Conservation (phyloP, 2,113 vertebrate genomes). For the Melanotaenia duboulayi region DNA sequence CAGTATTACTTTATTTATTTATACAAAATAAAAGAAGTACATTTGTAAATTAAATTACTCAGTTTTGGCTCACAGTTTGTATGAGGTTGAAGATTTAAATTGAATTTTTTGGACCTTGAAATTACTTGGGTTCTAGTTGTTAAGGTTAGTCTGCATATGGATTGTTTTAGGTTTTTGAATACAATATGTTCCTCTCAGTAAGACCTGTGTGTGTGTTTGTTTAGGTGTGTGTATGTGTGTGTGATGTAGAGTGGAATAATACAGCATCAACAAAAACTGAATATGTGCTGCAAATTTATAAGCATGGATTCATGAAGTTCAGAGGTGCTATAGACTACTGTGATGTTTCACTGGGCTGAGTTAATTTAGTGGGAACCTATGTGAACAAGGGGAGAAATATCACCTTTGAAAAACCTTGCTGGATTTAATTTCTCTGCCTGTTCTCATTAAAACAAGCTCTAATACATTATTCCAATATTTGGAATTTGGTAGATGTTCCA, state of each 20-base stretch:
- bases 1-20: not conserved
- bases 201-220: not conserved
- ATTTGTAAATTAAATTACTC: not conserved
- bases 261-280: not conserved
- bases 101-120: conserved; percentile 38
- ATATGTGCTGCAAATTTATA: not conserved
- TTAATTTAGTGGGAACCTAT: not conserved
- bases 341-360: not conserved
- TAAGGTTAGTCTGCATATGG: not conserved
- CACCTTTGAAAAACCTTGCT: not conserved
- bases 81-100: not conserved
- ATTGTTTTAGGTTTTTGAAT: not conserved
- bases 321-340: not conserved
- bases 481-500: not conserved
- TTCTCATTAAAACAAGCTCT: not conserved
- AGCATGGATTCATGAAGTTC: conserved; percentile 4
- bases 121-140: conserved; percentile 19
- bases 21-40: not conserved
- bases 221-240: not conserved
- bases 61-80: not conserved
- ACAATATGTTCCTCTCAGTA: not conserved
- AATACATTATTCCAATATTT: not conserved
- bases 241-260: not conserved
- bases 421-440: not conserved
- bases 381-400: not conserved